Evolutionary conservation across 2,888 invertebrate genomes (phyloP).

Genomic region (Leptopilina drosophilae): DNA sequence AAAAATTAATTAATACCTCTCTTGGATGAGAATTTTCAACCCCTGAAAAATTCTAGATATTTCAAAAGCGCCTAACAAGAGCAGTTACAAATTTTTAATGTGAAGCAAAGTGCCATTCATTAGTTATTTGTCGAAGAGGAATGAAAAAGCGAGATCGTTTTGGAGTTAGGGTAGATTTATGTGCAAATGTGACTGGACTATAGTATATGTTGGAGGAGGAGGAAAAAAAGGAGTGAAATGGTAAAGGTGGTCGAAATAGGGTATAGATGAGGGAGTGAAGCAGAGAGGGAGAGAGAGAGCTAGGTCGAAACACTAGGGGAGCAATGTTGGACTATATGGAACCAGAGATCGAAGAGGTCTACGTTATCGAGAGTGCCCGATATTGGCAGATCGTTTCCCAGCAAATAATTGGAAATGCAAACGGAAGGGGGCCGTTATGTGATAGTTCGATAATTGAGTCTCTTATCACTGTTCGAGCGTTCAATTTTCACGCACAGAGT

Average conservation of each 20-base stretch:
- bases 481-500: constrained; percentile 59
- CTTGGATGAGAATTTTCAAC: too few species aligned
- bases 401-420: constrained; percentile 77
- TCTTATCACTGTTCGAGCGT: constrained; percentile 74
- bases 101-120: constrained; percentile 1
- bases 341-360: constrained; percentile 34
- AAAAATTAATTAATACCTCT: too few species aligned
- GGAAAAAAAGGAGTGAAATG: constrained; percentile 12
- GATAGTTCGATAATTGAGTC: constrained; percentile 77
- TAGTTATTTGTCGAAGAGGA: constrained; percentile 16
- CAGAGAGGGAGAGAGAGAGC: background rate
- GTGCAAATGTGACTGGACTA: constrained; percentile 30
- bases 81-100: constrained; percentile 5
- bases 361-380: constrained; percentile 59
- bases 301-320: constrained; percentile 42
- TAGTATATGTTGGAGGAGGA: background rate
- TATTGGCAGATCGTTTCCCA: constrained; percentile 76
- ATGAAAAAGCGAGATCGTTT: constrained; percentile 22
- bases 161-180: constrained; percentile 25
- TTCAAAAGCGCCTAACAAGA: constrained; percentile 5
- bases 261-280: constrained; percentile 4
- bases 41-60: too few species aligned
- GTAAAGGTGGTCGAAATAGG: background rate
- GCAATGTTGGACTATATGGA: background rate
- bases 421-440: constrained; percentile 72